Base-by-base conservation (phyloP, 2,888 invertebrate species). In the Colostygia pectinataria region DNA sequence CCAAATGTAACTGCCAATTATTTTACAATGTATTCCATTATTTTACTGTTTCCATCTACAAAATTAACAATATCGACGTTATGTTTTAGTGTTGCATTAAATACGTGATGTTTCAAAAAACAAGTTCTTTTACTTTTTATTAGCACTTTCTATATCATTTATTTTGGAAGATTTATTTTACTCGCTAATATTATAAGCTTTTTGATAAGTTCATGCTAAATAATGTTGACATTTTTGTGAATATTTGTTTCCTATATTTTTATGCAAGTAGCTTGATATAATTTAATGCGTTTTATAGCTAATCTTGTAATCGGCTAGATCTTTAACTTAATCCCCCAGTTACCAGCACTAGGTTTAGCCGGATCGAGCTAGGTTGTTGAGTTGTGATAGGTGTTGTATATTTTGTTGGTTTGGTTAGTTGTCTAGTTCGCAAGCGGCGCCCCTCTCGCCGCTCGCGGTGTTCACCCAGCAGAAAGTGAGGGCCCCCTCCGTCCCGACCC, bases 121-220 rank as follows among this genome's bases (percentile, higher is more conserved):
- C n/a, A 54, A 67, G 66, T 71, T 69, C 67, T 77, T 80, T 76
- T 63, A 66, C 65, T 76, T 73, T 77, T 74, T 67, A 55, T 78
- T 76, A 71, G 68, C 68, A 58, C 69, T 83, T 78, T 73, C 51
- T 59, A 67, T 64, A 61, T 78, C 88, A 86, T 90, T 90, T 90
- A 89, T 90, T 90, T 90, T 90, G 90, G 90, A 90, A 89, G 90
- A 89, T 76, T 83, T 74, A 70, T 70, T 68, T 85, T 83, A 10
- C 34, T 42, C 15, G 23, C 32, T 25, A 20, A 57, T 48, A n/a
- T n/a, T n/a, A 50, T 64, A 56, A 63, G 68, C 66, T 71, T 71
- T 53, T 58, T 46, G n/a, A 54, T 65, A 57, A 58, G 64, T 71
- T 68, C 59, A 58, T 55, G 58, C 66, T 68, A 55, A 48, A 59